Evolutionary conservation across 2,888 invertebrate species (phyloP).

Genomic region (Scaeva pyrastri): DNA sequence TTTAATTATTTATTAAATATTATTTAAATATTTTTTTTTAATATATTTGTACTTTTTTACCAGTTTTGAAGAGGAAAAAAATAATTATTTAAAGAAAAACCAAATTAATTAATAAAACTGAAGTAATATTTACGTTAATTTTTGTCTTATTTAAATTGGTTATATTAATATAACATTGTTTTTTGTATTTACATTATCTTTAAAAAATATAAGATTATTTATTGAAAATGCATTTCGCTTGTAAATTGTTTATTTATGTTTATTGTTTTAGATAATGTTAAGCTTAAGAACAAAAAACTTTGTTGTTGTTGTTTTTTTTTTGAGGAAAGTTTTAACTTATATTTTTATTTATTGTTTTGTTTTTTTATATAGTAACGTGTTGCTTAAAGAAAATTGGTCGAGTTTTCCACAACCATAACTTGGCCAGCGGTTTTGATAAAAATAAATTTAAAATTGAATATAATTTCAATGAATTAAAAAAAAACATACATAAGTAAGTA

Average conservation of each 20-base stretch:
- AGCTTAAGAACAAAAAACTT: slow-evolving; percentile 50
- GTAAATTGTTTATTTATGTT: slow-evolving; percentile 47
- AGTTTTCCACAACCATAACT: slow-evolving; percentile 72
- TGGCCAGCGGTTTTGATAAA: slow-evolving; percentile 60
- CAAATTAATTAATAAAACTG: slow-evolving; percentile 23
- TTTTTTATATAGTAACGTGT: slow-evolving; percentile 70
- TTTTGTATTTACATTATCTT: slow-evolving; percentile 66
- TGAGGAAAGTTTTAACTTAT: slow-evolving; percentile 60
- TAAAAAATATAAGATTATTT: slow-evolving; percentile 55
- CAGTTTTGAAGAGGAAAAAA: slow-evolving; percentile 71
- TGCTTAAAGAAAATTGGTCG: slow-evolving; percentile 75
- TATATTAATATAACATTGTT: slow-evolving; percentile 42
- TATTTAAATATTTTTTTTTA: slow-evolving; percentile 42
- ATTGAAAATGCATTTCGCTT: slow-evolving; percentile 31
- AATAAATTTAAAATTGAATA: background rate
- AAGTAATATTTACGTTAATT: slow-evolving; percentile 7
- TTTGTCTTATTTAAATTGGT: slow-evolving; percentile 44
- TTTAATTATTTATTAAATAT: slow-evolving; percentile 60
- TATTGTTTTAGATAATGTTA: slow-evolving; percentile 2
- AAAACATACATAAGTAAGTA: background rate
- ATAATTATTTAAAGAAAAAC: background rate
- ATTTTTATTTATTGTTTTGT: slow-evolving; percentile 64
- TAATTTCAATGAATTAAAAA: background rate
- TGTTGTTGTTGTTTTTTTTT: slow-evolving; percentile 21
- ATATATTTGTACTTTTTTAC: slow-evolving; percentile 76